phyloP scores from a whole-genome alignment of 2,113 vertebrate genomes.

The Phalacrocorax brasilianus region DNA sequence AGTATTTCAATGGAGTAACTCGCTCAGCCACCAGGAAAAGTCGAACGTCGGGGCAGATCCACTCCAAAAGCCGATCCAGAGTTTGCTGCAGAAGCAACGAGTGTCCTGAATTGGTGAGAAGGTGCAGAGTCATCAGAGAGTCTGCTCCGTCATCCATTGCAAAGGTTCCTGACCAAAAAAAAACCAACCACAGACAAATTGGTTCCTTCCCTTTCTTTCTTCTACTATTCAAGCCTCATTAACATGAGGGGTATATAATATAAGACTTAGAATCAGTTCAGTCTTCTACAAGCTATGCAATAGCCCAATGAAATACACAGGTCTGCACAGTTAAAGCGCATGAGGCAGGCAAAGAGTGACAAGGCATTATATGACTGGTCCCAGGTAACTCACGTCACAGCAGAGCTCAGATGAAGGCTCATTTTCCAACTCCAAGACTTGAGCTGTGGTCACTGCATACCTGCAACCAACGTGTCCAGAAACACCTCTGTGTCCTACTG shows the following conservation, averaged over 20 bases:
- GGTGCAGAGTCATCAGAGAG: constrained; percentile 82
- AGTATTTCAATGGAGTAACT: constrained; percentile 67
- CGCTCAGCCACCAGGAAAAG: constrained; percentile 91
- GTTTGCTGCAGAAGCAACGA: constrained; percentile 84
- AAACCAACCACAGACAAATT: neutral
- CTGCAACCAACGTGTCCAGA: rapidly evolving
- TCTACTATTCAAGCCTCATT: neutral
- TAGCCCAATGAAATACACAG: rapidly evolving
- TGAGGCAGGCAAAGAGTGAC: rapidly evolving
- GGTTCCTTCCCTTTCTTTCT: neutral
- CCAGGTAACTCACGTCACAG: neutral
- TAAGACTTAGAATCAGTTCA: neutral
- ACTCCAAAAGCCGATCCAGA: constrained; percentile 81
- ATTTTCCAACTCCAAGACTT: neutral
- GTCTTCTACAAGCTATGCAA: neutral
- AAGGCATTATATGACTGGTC: rapidly evolving
- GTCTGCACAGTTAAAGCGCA: too few relatives aligned
- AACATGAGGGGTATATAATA: neutral
- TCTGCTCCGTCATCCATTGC: constrained; percentile 65
- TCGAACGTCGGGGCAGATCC: constrained; percentile 80
- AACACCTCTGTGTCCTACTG: too few relatives aligned
- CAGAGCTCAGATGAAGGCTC: neutral
- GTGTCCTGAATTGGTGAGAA: constrained; percentile 83
- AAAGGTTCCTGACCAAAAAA: constrained; percentile 18
- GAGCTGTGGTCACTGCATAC: neutral